Evolutionary conservation across 2,888 invertebrate species (phyloP), one percentile per base, ranked within the genome.

Genomic region (Pollenia amentaria): DNA sequence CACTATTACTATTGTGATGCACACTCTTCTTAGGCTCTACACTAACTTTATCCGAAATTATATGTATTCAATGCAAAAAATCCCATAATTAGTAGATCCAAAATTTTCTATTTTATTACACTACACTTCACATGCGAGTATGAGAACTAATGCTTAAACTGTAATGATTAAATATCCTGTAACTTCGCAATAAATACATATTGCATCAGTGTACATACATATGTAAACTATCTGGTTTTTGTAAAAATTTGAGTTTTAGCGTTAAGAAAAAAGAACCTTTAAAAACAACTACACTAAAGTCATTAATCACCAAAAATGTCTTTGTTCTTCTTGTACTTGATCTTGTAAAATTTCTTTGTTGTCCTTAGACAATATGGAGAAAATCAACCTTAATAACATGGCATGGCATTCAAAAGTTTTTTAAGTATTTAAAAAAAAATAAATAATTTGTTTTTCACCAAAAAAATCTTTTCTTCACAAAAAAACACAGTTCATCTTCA

Each of bases 261-360:
- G 42, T 44, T n/a, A 57, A 44, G 12, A 6, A 42, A 42, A 3
- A 44, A 60, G 64, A 73, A 65, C 6, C 38, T 64, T n/a, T n/a
- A n/a, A n/a, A 64, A 80, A 40, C 57, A 29, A 29, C 4, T 29
- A 29, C 29, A 77, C 85, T 76, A 77, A 80, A 83, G 85, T 88
- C 88, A 88, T 88, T 88, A 88, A 86, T 88, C 88, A 82, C 65
- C 70, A n/a, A 38, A 57, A n/a, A 60, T 44, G 40, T 65, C 14
- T 65, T n/a, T 21, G 21, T 21, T 21, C 1, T 42, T n/a, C 18
- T 42, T 42, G 48, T 6, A 60, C 40, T 87, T 21, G 46, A 72
- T 29, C 29, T 44, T 46, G 38, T 51, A 48, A 3, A 16, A 55
- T 2, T 44, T 69, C 42, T 42, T n/a, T n/a, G 11, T 57, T 84